Percentiles rank a stretch among this genome's conserved stretches.
These are phyloP conservation scores for Dendropsophus ebraccatus DNA, from an alignment of 2,113 vertebrate species.

Conservation along the genomic window DNA sequence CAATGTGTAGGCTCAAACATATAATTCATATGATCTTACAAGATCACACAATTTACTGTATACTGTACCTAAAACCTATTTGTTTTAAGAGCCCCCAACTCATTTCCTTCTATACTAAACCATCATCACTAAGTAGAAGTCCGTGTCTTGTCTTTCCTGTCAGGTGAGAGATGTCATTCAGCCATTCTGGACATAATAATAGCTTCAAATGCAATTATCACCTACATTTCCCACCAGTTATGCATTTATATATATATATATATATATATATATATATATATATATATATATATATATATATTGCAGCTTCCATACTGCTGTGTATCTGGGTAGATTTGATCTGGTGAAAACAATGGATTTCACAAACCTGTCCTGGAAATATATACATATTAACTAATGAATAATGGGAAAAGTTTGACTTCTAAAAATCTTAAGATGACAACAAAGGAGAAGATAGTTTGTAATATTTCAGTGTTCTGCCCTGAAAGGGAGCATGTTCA, in stretches of 20 bases:
- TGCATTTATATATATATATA: too few species aligned
- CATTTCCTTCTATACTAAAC: neutral
- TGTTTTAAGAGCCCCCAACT: too few species aligned
- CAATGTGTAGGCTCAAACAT: slow-evolving; percentile 11
- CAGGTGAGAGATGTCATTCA: neutral
- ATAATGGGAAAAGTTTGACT: too few species aligned
- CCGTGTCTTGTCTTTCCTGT: neutral
- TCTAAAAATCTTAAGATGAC: neutral
- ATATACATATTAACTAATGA: neutral
- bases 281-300: too few species aligned
- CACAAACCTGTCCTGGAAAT: neutral
- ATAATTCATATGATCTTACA: neutral
- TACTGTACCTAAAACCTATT: neutral
- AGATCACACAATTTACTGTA: too few species aligned
- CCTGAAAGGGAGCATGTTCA: neutral
- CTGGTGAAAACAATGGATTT: neutral
- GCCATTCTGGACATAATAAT: neutral
- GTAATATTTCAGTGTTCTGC: neutral
- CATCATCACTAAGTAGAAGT: neutral
- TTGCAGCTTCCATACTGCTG: too few species aligned
- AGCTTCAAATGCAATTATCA: neutral
- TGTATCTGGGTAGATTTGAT: too few species aligned
- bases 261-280: too few species aligned
- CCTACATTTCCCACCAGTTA: neutral
- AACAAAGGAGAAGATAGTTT: too few species aligned